Percentiles rank a stretch among this genome's conserved stretches.
Evolutionary conservation across 2,797 vertebrate genomes (phyloP).

Genomic region (Falco cherrug): DNA sequence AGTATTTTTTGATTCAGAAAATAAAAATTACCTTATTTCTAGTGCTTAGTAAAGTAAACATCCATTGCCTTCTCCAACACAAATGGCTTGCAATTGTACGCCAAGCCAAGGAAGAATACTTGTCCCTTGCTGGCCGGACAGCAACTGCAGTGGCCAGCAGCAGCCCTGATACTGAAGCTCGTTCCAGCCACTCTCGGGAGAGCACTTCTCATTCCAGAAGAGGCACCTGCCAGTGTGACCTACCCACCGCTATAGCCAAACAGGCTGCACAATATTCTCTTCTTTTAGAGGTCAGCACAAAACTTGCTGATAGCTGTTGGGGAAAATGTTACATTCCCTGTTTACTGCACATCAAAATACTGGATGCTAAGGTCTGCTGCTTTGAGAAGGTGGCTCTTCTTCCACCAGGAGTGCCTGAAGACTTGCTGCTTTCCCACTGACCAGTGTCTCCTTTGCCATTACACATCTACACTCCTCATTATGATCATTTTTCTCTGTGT

Average conservation of each 20-base stretch:
- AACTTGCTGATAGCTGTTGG: neutral
- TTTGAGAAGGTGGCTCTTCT: neutral
- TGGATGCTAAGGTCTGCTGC: neutral
- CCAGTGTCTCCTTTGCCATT: neutral
- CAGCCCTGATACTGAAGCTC: neutral
- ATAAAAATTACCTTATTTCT: neutral
- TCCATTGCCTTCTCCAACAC: neutral
- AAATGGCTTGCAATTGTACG: neutral
- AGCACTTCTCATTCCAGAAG: neutral
- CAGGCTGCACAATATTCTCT: neutral
- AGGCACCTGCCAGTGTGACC: neutral
- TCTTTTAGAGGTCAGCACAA: neutral
- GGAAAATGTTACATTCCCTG: neutral
- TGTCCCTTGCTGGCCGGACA: neutral
- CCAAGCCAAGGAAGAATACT: neutral
- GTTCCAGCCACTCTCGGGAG: neutral
- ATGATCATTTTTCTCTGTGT: neutral
- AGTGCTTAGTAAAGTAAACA: neutral
- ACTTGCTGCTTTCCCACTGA: neutral
- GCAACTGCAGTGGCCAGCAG: neutral
- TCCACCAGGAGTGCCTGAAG: neutral
- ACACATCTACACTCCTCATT: neutral
- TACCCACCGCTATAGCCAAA: neutral
- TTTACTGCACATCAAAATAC: neutral
- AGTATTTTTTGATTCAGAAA: neutral